Conservation (phyloP, 1,140 invertebrate species). For the Radopholus similis region DNA sequence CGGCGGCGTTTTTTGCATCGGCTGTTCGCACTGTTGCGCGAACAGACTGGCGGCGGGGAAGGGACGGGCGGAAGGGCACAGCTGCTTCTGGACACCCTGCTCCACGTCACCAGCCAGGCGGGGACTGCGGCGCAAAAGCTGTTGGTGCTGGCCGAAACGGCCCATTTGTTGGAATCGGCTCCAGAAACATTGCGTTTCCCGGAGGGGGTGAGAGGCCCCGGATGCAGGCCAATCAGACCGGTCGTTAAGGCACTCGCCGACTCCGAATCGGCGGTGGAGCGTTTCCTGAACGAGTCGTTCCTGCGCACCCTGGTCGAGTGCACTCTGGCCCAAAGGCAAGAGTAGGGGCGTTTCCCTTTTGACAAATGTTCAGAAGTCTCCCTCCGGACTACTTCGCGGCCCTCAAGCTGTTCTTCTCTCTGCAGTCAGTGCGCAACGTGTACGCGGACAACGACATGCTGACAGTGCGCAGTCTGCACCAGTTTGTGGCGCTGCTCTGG, state of each 20-base stretch:
- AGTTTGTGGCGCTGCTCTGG: conserved; percentile 27
- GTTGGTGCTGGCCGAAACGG: neutral
- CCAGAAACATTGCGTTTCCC: neutral
- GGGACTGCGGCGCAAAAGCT: neutral
- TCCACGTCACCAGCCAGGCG: neutral
- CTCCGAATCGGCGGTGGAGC: neutral
- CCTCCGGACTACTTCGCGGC: conserved; percentile 28
- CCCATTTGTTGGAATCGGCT: neutral
- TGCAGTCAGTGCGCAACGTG: conserved; percentile 1
- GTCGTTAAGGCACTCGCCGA: neutral
- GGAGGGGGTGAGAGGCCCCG: neutral
- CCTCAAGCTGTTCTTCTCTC: conserved; percentile 20
- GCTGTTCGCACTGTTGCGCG: neutral
- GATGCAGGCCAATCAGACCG: neutral
- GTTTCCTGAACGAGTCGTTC: conserved; percentile 8
- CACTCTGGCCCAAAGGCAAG: too few relatives aligned
- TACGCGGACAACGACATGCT: conserved; percentile 33
- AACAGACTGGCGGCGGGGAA: neutral
- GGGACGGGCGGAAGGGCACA: too few relatives aligned
- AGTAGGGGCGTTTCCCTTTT: too few relatives aligned
- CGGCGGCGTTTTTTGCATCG: neutral
- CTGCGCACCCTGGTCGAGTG: too few relatives aligned
- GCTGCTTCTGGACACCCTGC: too few relatives aligned
- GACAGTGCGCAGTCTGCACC: conserved; percentile 31
- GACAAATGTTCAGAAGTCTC: conserved; percentile 24